Evolutionary conservation across 2,888 invertebrate genomes (phyloP), one percentile per base, ranked within the genome.

Genomic region (Drosophila robusta): DNA sequence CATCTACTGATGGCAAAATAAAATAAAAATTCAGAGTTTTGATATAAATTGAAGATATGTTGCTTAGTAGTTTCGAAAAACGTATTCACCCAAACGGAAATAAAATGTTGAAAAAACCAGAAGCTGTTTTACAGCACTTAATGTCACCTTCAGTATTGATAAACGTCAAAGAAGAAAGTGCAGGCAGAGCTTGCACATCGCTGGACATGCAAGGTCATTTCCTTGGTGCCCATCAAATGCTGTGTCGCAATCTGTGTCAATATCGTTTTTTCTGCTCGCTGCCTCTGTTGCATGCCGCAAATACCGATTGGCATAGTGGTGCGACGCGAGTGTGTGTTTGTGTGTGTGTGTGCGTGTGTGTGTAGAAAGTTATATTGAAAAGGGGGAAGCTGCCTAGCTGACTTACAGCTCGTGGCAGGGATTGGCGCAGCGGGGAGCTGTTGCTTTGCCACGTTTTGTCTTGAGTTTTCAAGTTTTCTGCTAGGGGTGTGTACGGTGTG

Each of bases 401-500:
- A 16, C 18, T 18, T 9, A 16, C 4, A 14, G 5, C 16, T 16
- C 9, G 9, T 34, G 12, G 11, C 12, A 12, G 12, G 12, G 12
- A 12, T 34, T 34, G 45, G n/a, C 41, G 6, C 22, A 22, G 14
- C 12, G 50, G 22, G 39, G 4, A 18, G 36, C 22, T 24, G 26
- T 22, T 41, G 44, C 51, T 46, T 44, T 62, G 58, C 63, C 57
- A 62, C 49, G 63, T 69, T 58, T 58, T 58, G 63, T 75, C 72
- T 75, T 69, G 39, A 75, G 58, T 62, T 55, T 62, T 55, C 65
- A 55, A 73, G 60, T 56, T 72, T 46, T 50, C 3, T 14, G 9
- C 47, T 26, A 41, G 45, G 26, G 24, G 39, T 55, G 22, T 47
- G 39, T 12, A 42, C 8, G 39, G 39, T 12, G 46, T 16, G 34